phyloP scores from a whole-genome alignment of 2,888 invertebrate genomes.

The Thecocarcelia acutangulata region DNA sequence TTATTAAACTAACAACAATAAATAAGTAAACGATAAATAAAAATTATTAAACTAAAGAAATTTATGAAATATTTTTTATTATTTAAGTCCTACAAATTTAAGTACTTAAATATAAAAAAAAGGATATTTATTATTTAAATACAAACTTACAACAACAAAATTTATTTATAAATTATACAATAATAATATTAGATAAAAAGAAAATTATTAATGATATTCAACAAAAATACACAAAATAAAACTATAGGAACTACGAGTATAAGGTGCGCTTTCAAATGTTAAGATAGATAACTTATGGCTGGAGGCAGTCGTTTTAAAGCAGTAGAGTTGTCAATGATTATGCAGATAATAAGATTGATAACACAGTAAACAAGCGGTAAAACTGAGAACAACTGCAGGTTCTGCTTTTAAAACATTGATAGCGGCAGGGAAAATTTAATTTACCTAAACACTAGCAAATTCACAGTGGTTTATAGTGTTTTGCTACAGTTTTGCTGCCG shows the following conservation, averaged over 20 bases:
- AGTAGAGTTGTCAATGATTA: no score
- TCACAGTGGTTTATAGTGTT: no score
- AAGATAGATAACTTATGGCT: background rate
- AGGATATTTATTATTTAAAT: conserved; percentile 69
- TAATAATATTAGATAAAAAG: conserved; percentile 31
- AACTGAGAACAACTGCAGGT: no score
- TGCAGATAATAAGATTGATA: no score
- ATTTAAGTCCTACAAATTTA: conserved; percentile 64
- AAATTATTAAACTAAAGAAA: conserved; percentile 45
- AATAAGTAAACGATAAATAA: conserved; percentile 65
- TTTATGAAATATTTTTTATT: conserved; percentile 52
- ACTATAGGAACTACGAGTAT: conserved; percentile 20
- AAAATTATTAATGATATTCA: conserved; percentile 29
- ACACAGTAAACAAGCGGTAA: no score
- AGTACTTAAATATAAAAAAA: conserved; percentile 60
- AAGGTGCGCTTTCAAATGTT: conserved; percentile 1
- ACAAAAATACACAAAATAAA: conserved; percentile 16
- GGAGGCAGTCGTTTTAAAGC: no score
- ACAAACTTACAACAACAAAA: conserved; percentile 43
- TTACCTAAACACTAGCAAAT: no score
- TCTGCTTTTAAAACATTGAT: no score
- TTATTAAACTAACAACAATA: conserved; percentile 60
- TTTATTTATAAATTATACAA: conserved; percentile 66
- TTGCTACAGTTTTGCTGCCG: no score
- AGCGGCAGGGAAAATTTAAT: no score